Conservation (phyloP, 2,888 invertebrate species). For the Aricia artaxerxes region DNA sequence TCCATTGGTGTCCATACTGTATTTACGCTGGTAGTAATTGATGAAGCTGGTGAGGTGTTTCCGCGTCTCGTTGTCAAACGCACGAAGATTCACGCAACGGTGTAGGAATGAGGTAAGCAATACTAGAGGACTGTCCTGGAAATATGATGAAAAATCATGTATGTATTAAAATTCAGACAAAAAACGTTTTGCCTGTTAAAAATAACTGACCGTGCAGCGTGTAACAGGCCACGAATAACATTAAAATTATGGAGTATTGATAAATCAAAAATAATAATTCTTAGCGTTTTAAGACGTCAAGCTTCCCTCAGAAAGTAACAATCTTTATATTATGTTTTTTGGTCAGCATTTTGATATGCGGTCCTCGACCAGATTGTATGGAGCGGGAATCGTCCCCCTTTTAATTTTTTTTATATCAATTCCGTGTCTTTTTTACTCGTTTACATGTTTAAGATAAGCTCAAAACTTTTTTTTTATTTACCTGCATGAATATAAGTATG, state of each 20-base stretch:
- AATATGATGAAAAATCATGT: neutral
- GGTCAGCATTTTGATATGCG: too few relatives aligned
- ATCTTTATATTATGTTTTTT: too few relatives aligned
- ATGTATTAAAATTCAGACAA: neutral
- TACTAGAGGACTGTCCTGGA: conserved; percentile 83
- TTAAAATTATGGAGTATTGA: neutral
- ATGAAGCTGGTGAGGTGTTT: conserved; percentile 62
- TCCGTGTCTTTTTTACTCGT: too few relatives aligned
- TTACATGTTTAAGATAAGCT: neutral
- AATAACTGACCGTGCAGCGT: too few relatives aligned
- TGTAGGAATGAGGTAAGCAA: conserved; percentile 81
- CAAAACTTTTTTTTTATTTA: conserved; percentile 47
- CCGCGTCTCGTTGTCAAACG: conserved; percentile 69
- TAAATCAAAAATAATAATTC: too few relatives aligned
- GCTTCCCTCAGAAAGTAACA: too few relatives aligned
- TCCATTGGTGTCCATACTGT: conserved; percentile 59
- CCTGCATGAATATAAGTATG: conserved; percentile 85
- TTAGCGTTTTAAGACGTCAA: too few relatives aligned
- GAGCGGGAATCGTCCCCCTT: too few relatives aligned
- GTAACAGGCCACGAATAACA: too few relatives aligned
- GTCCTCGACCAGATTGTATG: too few relatives aligned
- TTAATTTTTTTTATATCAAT: too few relatives aligned
- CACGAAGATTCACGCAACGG: conserved; percentile 69
- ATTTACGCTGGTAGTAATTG: conserved; percentile 63
- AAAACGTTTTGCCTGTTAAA: too few relatives aligned